Conservation (phyloP, 2,888 invertebrate genomes). For the Lasioglossum villosulum region DNA sequence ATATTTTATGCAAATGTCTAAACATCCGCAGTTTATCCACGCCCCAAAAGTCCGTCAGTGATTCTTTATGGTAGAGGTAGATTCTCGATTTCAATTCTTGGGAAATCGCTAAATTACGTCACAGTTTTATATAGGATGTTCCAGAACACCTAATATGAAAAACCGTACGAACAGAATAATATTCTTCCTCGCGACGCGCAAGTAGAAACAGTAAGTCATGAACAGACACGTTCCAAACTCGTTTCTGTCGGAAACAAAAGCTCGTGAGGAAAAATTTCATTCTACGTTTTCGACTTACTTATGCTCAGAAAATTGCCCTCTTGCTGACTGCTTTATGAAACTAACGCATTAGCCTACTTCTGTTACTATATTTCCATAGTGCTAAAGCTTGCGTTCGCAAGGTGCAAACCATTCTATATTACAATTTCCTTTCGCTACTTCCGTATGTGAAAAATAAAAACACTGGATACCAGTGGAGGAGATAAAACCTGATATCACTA, state of each 20-base stretch:
- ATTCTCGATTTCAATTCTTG: not conserved
- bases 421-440: not conserved
- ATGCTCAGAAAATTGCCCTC: not conserved
- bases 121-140: not conserved
- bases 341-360: not conserved
- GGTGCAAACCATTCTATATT: not conserved
- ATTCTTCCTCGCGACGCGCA: not conserved
- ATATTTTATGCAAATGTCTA: not conserved
- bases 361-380: not conserved
- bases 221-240: not conserved
- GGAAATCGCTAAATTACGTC: not conserved
- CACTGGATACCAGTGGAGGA: not conserved
- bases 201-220: not conserved
- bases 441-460: not conserved
- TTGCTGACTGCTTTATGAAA: not conserved
- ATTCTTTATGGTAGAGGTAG: not conserved
- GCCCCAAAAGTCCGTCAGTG: not conserved
- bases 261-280: not conserved
- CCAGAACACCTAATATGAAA: not conserved
- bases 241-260: not conserved
- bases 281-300: not conserved
- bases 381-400: not conserved
- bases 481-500: not conserved
- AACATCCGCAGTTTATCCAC: not conserved
- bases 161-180: not conserved